These are phyloP conservation scores for Dendrolimus punctatus DNA, from an alignment of 1,140 invertebrate genomes.

Conservation along the genomic window DNA sequence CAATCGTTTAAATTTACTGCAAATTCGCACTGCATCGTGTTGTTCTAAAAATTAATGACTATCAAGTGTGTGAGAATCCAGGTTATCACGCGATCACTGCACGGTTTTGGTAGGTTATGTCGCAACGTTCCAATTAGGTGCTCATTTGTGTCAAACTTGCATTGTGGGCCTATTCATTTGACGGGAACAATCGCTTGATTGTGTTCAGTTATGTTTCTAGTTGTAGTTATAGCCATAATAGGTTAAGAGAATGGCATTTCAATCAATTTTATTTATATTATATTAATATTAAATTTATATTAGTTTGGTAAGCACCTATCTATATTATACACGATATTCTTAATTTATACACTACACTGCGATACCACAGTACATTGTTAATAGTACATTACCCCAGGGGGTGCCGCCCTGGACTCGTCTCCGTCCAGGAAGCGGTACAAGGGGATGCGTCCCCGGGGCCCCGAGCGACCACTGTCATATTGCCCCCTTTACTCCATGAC, in stretches of 20 bases:
- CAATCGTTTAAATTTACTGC: too few species aligned
- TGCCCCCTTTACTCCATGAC: too few species aligned
- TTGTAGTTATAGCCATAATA: slow-evolving; percentile 18
- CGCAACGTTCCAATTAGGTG: slow-evolving; percentile 66
- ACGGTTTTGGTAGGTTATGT: slow-evolving; percentile 48
- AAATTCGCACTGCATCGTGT: slow-evolving; percentile 5
- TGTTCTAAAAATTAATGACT: slow-evolving; percentile 13
- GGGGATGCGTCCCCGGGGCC: too few species aligned
- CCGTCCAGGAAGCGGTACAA: too few species aligned
- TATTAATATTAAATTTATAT: slow-evolving; percentile 16
- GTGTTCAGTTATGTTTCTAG: slow-evolving; percentile 24
- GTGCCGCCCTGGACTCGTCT: too few species aligned
- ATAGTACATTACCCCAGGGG: too few species aligned
- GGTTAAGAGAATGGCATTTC: too few species aligned
- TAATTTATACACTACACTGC: too few species aligned
- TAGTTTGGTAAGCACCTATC: slow-evolving; percentile 16
- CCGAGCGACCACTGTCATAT: too few species aligned
- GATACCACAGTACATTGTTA: too few species aligned
- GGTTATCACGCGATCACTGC: slow-evolving; percentile 35
- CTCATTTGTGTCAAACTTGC: slow-evolving; percentile 65
- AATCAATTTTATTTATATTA: too few species aligned
- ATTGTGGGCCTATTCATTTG: slow-evolving; percentile 61
- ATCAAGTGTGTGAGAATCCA: slow-evolving; percentile 29
- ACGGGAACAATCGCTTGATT: slow-evolving; percentile 59
- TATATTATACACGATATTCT: too few species aligned